Percentiles rank a stretch among this genome's conserved stretches.
phyloP scores from a whole-genome alignment of 2,888 invertebrate genomes.

The Ornithoptera alexandrae region DNA sequence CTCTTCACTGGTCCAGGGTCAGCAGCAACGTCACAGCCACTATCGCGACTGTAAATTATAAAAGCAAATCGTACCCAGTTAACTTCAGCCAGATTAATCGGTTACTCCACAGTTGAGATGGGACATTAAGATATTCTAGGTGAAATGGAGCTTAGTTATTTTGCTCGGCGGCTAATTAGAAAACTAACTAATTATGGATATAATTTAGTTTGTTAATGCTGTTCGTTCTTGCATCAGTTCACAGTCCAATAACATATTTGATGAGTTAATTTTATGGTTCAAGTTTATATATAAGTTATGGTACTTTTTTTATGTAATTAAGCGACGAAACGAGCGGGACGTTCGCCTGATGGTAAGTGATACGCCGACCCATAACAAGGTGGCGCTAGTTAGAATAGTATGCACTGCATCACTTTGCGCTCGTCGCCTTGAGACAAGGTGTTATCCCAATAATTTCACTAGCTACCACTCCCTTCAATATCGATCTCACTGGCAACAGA shows the following conservation, averaged over 20 bases:
- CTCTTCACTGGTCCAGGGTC: no score
- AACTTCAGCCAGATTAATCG: neutral
- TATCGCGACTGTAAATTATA: neutral
- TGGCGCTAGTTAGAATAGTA: no score
- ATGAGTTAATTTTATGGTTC: neutral
- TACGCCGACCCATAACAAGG: no score
- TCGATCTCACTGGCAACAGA: no score
- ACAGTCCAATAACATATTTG: neutral
- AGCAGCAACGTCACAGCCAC: neutral
- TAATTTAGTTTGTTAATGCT: constrained; percentile 2
- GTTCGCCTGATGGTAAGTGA: no score
- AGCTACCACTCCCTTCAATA: no score
- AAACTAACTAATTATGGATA: constrained; percentile 6
- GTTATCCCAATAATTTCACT: no score
- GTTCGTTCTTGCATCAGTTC: neutral
- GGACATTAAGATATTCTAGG: constrained; percentile 11
- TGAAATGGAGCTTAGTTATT: constrained; percentile 1
- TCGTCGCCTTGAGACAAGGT: no score
- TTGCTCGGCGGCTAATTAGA: constrained; percentile 9
- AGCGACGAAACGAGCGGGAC: no score
- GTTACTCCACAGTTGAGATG: neutral
- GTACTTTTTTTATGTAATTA: no score
- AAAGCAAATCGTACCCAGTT: neutral
- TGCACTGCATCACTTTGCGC: no score
- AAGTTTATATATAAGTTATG: no score